Conservation (phyloP, 2,888 invertebrate genomes). For the Sesamia inferens region DNA sequence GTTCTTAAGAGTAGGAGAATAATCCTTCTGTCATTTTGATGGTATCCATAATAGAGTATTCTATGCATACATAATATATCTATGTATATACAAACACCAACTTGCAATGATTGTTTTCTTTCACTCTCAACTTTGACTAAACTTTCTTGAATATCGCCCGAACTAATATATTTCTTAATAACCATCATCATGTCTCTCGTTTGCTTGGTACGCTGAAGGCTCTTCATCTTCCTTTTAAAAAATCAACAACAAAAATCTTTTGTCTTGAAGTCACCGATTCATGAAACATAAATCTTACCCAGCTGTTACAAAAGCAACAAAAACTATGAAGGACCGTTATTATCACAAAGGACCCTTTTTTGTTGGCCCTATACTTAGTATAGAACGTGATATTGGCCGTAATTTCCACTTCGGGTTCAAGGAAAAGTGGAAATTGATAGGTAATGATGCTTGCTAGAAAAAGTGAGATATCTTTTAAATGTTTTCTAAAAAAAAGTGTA, state of each 20-base stretch:
- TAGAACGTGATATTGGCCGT: constrained; percentile 6
- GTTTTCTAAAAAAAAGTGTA: neutral
- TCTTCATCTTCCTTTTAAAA: neutral
- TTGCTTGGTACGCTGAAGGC: constrained; percentile 3
- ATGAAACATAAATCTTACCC: constrained; percentile 52
- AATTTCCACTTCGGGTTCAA: constrained; percentile 23
- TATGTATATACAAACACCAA: neutral
- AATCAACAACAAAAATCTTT: neutral
- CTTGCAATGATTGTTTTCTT: neutral
- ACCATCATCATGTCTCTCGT: neutral
- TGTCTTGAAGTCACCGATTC: constrained; percentile 21
- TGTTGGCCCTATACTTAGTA: constrained; percentile 19
- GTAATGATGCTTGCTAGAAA: constrained; percentile 1
- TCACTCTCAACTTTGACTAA: neutral
- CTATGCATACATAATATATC: no score
- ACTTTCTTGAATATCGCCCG: neutral
- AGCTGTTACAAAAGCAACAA: constrained; percentile 58
- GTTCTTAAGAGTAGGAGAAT: no score
- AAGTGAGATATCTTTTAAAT: neutral
- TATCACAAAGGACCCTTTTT: constrained; percentile 49
- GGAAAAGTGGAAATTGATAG: constrained; percentile 8
- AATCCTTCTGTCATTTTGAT: no score
- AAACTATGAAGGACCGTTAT: constrained; percentile 41
- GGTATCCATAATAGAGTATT: no score
- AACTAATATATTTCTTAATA: constrained; percentile 17